Conservation (phyloP, 2,888 invertebrate genomes). For the Campoletis raptor region DNA sequence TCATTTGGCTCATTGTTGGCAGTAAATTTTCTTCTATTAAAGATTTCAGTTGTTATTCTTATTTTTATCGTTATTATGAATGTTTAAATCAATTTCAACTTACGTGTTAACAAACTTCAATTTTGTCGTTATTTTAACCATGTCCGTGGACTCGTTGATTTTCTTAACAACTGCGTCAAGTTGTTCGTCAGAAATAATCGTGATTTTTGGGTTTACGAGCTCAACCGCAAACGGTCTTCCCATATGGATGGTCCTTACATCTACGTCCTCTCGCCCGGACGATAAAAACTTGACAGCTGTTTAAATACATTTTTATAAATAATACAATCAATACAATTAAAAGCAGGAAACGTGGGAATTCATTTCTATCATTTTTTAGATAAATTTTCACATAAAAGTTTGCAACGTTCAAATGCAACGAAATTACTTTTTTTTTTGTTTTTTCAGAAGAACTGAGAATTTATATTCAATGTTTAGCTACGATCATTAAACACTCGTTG, state of each 20-base stretch:
- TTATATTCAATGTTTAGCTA: too few relatives aligned
- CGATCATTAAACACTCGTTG: too few relatives aligned
- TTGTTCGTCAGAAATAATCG: constrained; percentile 85
- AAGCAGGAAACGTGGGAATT: too few relatives aligned
- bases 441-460: too few relatives aligned
- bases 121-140: constrained; percentile 87
- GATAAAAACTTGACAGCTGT: constrained; percentile 92
- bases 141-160: constrained; percentile 86
- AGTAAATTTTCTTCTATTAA: not conserved
- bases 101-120: constrained; percentile 89
- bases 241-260: constrained; percentile 96
- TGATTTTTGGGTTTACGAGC: constrained; percentile 89
- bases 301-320: constrained; percentile 12
- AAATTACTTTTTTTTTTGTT: too few relatives aligned
- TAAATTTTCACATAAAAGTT: not conserved
- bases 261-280: constrained; percentile 98
- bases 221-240: constrained; percentile 98
- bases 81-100: constrained; percentile 65
- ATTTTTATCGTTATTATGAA: not conserved
- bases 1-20: not conserved
- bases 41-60: not conserved
- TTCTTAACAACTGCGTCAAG: constrained; percentile 87
- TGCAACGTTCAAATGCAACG: too few relatives aligned
- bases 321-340: not conserved
- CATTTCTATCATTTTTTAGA: not conserved